Evolutionary conservation across 2,797 vertebrate species (phyloP), one percentile per base, ranked within the genome.

Genomic region (Lithobates pipiens): DNA sequence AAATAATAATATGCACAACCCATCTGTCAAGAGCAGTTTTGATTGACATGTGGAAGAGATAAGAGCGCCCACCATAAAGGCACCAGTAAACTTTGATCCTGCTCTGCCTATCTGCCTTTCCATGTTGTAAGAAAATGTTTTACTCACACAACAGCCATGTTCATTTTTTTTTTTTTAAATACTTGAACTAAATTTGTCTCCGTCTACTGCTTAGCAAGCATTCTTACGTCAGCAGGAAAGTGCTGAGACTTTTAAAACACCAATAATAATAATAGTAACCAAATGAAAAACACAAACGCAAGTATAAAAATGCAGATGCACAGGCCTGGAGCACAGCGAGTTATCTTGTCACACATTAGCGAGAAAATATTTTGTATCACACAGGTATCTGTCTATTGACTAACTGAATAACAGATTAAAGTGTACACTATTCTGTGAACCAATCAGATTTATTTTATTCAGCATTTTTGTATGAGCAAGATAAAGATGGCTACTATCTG

Each of bases 211-310:
- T 27, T 39, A 57, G 68, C 79, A 42, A 23, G 36, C 21, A 42
- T 42, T 25, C 69, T 69, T 72, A 54, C 50, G 46, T 42, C 68
- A 61, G 18, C 23, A 23, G 6, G 46, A 72, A 81, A 72, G 25
- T 8, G 42, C 44, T 72, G 36, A 81, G 32, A 6, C 21, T 57
- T 69, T 8, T 25, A 29, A 71, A 80, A 80, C 42, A 16, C 57
- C 27, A 67, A 77, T 44, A 78, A 67, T 44, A 78, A 67, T 67
- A 67, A 67, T 44, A 78, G 54, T 16, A 42, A 8, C 6, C 39
- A 39, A 29, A 10, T 27, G 27, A 67, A 67, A 23, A 61, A 61
- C 54, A 23, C 18, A 23, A 61, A 21, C 7, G 54, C 18, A 61
- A 61, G 21, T 61, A 61, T 23, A 61, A 61, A 61, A 61, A 23